These are phyloP conservation scores for Chaitophorus viminalis DNA, from an alignment of 2,888 invertebrate genomes.

Conservation along the genomic window DNA sequence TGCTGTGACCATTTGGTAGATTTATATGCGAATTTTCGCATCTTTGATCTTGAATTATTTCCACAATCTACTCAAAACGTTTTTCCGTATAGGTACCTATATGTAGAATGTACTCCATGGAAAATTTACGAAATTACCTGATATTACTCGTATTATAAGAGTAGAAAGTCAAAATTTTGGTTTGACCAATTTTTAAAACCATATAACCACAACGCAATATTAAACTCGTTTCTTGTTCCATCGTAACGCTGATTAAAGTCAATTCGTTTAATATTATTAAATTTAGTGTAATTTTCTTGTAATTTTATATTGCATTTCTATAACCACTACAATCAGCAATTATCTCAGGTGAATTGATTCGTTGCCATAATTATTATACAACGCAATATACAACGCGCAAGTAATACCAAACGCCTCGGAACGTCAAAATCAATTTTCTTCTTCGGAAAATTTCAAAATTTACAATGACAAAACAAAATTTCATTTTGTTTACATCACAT, in stretches of 20 bases:
- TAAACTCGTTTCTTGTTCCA: not conserved
- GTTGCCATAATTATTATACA: not conserved
- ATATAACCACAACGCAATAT: not conserved
- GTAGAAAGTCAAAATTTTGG: not conserved
- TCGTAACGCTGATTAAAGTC: no score
- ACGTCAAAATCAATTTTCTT: not conserved
- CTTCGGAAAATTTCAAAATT: not conserved
- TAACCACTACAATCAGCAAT: not conserved
- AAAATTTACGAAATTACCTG: not conserved
- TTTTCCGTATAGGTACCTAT: not conserved
- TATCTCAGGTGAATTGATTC: not conserved
- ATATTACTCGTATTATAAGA: not conserved
- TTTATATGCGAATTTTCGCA: not conserved
- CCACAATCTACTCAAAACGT: not conserved
- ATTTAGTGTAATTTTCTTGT: no score
- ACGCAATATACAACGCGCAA: not conserved
- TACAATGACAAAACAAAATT: not conserved
- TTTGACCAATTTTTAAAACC: not conserved
- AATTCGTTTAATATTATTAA: not conserved
- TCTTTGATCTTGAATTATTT: not conserved
- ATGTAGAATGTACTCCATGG: no score
- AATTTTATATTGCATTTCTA: not conserved
- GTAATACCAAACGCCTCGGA: not conserved
- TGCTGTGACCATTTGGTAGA: not conserved
- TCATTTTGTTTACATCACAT: slow-evolving; percentile 4